phyloP scores from a whole-genome alignment of 2,113 vertebrate species.

The Mormyrus iriodes region DNA sequence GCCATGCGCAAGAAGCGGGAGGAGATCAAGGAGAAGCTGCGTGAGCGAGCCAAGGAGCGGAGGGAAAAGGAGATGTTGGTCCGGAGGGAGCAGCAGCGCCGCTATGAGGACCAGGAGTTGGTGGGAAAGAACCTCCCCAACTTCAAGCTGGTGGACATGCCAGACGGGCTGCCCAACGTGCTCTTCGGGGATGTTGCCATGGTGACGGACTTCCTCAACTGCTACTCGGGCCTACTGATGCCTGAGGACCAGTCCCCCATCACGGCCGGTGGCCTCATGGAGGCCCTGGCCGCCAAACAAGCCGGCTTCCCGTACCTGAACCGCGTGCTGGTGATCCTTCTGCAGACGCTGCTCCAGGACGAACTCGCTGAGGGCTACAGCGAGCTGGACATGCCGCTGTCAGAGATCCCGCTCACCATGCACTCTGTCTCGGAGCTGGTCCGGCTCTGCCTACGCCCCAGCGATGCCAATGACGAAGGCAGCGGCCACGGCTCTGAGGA shows the following conservation, averaged over 20 bases:
- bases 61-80: conserved; percentile 83
- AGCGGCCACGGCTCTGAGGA: conserved; percentile 65
- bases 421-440: conserved; percentile 89
- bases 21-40: conserved; percentile 77
- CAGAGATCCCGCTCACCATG: conserved; percentile 89
- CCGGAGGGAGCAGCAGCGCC: conserved; percentile 77
- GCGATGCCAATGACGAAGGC: conserved; percentile 78
- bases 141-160: conserved; percentile 87
- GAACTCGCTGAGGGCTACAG: conserved; percentile 93
- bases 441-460: conserved; percentile 82
- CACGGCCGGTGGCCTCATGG: conserved; percentile 81
- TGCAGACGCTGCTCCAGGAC: conserved; percentile 91
- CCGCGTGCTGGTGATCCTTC: conserved; percentile 81
- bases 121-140: conserved; percentile 69
- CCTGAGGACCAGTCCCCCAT: conserved; percentile 91
- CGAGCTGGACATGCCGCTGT: conserved; percentile 88
- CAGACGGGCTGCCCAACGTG: conserved; percentile 86
- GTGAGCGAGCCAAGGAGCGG: conserved; percentile 82
- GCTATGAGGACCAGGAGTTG: conserved; percentile 89
- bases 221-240: conserved; percentile 81
- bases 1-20: conserved; percentile 80
- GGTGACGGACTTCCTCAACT: conserved; percentile 88
- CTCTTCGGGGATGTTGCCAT: conserved; percentile 91
- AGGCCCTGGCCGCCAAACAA: conserved; percentile 80
- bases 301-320: conserved; percentile 89